Conservation (phyloP, 2,113 vertebrate genomes). For the Cebus imitator region DNA sequence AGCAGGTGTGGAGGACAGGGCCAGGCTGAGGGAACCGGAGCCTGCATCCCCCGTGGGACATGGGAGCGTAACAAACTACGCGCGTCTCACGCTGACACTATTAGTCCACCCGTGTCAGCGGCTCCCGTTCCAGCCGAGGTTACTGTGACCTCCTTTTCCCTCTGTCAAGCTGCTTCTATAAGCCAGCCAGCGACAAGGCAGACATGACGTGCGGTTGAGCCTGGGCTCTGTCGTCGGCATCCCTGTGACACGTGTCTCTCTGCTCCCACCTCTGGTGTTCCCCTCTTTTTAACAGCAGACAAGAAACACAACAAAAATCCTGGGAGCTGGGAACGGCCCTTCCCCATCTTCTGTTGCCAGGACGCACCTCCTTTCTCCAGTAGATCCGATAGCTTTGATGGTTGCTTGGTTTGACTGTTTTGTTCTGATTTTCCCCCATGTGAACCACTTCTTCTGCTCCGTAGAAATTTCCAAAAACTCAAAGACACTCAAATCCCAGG, state of each 20-base stretch:
- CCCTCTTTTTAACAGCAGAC: neutral
- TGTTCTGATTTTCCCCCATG: neutral
- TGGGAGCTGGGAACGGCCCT: rapidly evolving
- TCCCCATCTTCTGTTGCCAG: too few relatives aligned
- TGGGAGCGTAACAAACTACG: rapidly evolving
- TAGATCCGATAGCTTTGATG: rapidly evolving
- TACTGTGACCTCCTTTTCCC: neutral
- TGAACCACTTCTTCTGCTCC: neutral
- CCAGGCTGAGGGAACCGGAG: rapidly evolving
- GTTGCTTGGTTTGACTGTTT: rapidly evolving
- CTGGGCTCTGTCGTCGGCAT: neutral
- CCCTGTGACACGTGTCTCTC: neutral
- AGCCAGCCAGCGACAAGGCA: neutral
- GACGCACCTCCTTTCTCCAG: rapidly evolving
- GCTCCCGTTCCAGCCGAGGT: too few relatives aligned
- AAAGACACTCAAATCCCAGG: too few relatives aligned
- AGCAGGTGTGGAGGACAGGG: rapidly evolving
- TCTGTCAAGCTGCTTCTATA: neutral
- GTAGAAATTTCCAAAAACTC: too few relatives aligned
- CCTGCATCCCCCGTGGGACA: rapidly evolving
- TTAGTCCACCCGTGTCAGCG: rapidly evolving
- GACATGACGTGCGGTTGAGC: rapidly evolving
- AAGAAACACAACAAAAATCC: rapidly evolving
- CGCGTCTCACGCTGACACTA: rapidly evolving
- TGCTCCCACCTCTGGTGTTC: neutral